These are phyloP conservation scores for Calliphora vicina DNA, from an alignment of 1,140 invertebrate species.

Conservation along the genomic window DNA sequence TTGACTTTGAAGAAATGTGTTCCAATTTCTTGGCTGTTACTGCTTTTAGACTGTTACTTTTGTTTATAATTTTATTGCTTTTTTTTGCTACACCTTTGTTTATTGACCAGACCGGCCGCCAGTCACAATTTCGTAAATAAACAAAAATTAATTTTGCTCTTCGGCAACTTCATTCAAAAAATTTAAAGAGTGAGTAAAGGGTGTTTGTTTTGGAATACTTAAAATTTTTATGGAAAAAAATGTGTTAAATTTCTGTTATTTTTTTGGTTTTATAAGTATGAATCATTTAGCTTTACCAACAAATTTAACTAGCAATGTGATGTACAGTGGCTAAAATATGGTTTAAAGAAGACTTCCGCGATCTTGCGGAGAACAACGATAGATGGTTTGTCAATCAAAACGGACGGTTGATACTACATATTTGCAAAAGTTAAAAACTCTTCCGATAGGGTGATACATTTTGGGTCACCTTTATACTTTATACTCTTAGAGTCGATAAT, in stretches of 20 bases:
- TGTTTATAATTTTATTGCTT: background rate
- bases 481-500: too few species aligned
- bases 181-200: background rate
- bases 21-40: background rate
- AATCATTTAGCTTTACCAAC: background rate
- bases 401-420: too few species aligned
- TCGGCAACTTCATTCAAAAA: background rate
- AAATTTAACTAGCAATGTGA: too few species aligned
- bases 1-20: background rate
- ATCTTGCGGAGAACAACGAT: too few species aligned
- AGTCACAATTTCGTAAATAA: background rate
- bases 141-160: background rate
- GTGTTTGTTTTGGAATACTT: background rate
- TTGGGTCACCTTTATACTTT: too few species aligned
- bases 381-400: too few species aligned
- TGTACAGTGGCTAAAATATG: too few species aligned
- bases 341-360: too few species aligned
- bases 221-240: background rate
- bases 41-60: background rate
- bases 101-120: slow-evolving; percentile 11
- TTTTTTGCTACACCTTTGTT: background rate
- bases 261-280: background rate
- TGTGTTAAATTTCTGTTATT: background rate
- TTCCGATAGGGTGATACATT: too few species aligned
- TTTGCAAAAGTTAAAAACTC: too few species aligned